Evolutionary conservation across 2,113 vertebrate species (phyloP), one percentile per base, ranked within the genome.

Genomic region (Coturnix japonica): DNA sequence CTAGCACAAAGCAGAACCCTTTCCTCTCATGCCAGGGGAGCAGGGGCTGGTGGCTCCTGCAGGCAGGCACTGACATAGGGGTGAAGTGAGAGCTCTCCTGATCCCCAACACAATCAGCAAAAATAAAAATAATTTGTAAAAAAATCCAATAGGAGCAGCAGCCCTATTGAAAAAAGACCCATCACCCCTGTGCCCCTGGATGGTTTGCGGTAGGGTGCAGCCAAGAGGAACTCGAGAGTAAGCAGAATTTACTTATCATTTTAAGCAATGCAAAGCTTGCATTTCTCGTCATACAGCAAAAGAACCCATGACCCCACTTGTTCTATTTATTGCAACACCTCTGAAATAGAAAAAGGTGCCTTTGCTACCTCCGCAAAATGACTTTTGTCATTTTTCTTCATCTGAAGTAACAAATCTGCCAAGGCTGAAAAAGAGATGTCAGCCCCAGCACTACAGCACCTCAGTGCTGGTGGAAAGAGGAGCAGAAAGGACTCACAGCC

Each of bases 311-410:
- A 89, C 28, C 74, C 26, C 86, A 46, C 41, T 8, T 17, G 2
- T 75, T 65, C 61, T 87, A 83, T 83, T 95, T 90, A 81, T 64
- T 95, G 57, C 83, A 86, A 51, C 65, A 72, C 57, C 57, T 94
- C 80, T 87, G 70, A 93, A 22, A 71, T 72, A 89, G 89, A 35
- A 93, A 65, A 95, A 92, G 70, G 49, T 84, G 39, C 47, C 53
- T 95, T 65, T 89, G 66, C 61, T 69, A 72, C 7, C 21, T 18
- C 19, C 37, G 60, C 51, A 59, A 93, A 90, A 70, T 5, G 1
- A 31, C 22, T 60, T 78, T 74, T 33, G 22, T 67, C 0, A 20
- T 64, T 91, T 92, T 77, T 64, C 33, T 86, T 59, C 28, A 28
- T 77, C 53, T 72, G 17, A 93, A 88, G 56, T 46, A 22, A 9